Conservation (phyloP, 2,888 invertebrate genomes). For the Coenonympha glycerion region DNA sequence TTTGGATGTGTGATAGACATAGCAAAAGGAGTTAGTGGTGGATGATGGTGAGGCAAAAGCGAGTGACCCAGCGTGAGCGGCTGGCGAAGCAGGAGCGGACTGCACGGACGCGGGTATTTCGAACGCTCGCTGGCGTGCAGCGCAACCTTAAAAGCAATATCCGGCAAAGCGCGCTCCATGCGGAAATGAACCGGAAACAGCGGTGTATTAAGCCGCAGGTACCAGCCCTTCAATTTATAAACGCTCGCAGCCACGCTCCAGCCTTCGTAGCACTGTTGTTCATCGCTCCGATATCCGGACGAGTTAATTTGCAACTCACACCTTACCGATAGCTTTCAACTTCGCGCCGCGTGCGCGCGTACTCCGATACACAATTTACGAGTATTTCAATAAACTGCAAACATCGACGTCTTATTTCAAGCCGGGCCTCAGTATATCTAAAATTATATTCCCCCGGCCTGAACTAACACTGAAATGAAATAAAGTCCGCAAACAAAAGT, state of each 20-base stretch:
- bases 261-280: constrained; percentile 44
- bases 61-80: too few relatives aligned
- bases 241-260: constrained; percentile 64
- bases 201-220: constrained; percentile 77
- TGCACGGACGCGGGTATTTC: constrained; percentile 30
- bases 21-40: too few relatives aligned
- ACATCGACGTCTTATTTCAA: constrained; percentile 17
- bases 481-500: constrained; percentile 76
- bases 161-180: constrained; percentile 73
- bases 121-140: constrained; percentile 55
- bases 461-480: constrained; percentile 74
- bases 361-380: constrained; percentile 4
- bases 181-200: constrained; percentile 78
- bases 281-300: constrained; percentile 54
- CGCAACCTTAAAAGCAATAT: constrained; percentile 77
- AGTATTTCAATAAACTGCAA: constrained; percentile 10
- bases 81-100: too few relatives aligned
- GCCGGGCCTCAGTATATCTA: constrained; percentile 39
- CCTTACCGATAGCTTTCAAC: too few relatives aligned
- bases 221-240: constrained; percentile 76
- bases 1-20: too few relatives aligned
- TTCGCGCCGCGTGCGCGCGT: too few relatives aligned
- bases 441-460: constrained; percentile 70
- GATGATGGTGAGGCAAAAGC: too few relatives aligned
- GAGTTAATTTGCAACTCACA: constrained; percentile 61